A percentile compares a stretch with the other conserved stretches of the same genome.
phyloP scores from a whole-genome alignment of 1,140 invertebrate species.

The Eubasilissa regina region DNA sequence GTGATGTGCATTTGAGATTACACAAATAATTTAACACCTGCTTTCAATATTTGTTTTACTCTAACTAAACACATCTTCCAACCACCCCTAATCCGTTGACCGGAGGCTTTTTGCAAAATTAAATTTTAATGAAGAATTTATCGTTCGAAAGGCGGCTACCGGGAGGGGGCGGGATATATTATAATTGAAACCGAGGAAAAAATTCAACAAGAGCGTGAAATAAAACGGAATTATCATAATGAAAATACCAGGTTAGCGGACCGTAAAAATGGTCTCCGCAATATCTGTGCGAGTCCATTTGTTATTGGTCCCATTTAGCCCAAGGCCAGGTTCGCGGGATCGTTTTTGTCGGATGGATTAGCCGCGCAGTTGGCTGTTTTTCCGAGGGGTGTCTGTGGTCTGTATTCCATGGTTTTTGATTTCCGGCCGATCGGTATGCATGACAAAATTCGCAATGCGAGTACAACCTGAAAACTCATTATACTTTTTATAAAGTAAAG shows the following conservation, averaged over 20 bases:
- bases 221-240: constrained; percentile 48
- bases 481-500: too few relatives aligned
- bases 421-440: too few relatives aligned
- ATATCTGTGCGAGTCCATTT: background rate
- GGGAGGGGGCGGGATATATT: constrained; percentile 18
- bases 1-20: background rate
- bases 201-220: constrained; percentile 48
- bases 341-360: background rate
- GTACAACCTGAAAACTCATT: too few relatives aligned
- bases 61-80: background rate
- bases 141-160: constrained; percentile 3
- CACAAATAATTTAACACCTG: background rate
- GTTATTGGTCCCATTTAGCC: background rate
- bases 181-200: constrained; percentile 24
- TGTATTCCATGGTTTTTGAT: too few relatives aligned
- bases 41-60: background rate
- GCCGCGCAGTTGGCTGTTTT: too few relatives aligned
- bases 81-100: background rate
- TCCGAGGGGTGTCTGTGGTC: too few relatives aligned
- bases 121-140: constrained; percentile 29
- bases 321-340: background rate
- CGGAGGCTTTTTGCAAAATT: background rate
- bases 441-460: too few relatives aligned
- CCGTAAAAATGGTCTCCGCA: constrained; percentile 14
- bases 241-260: constrained; percentile 35